Base-by-base conservation (phyloP, 2,888 invertebrate species). In the Lapara coniferarum region DNA sequence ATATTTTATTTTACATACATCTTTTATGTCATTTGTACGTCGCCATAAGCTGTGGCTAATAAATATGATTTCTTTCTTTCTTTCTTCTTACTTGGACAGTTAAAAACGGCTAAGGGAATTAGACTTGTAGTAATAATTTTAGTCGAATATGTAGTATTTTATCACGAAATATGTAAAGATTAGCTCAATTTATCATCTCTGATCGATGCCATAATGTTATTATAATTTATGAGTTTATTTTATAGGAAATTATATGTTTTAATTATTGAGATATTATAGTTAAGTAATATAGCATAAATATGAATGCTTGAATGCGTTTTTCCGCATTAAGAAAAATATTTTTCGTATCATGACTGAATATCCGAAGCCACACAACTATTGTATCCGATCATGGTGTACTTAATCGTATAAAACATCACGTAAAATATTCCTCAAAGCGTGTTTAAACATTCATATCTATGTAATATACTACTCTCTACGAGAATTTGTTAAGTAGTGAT, bases 401-500 rank as follows among this genome's bases (percentile, higher is more conserved):
- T n/a, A 0, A 53, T 16, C 2, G 0, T 2, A 7, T 16, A 7
- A 53, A 8, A 55, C 52, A 55, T 55, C 55, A 55, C 16, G 2
- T 10, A 19, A 19, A 19, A 10, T 10, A 30, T 57, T 0, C 8
- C 13, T 56, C 1, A 6, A 19, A 19, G 4, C 56, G 13, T 16
- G 7, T 19, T 13, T 63, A 63, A 63, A 49, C 63, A 63, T 63
- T 63, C 19, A 63, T 63, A 49, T 63, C 19, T 19, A 63, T 19
- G 49, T 46, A 49, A 10, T 16, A 53, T 51, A 37, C 51, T 57
- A 59, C 59, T 59, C 59, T 59, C 59, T 63, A 63, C 63, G 63
- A 63, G 63, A 63, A 49, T 46, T 49, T 63, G n/a, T 46, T 63
- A 69, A 66, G 51, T 73, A 71, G 69, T 66, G 63, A 69, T 70